Evolutionary conservation across 2,888 invertebrate species (phyloP).

Genomic region (Drosophila flavopinicola): DNA sequence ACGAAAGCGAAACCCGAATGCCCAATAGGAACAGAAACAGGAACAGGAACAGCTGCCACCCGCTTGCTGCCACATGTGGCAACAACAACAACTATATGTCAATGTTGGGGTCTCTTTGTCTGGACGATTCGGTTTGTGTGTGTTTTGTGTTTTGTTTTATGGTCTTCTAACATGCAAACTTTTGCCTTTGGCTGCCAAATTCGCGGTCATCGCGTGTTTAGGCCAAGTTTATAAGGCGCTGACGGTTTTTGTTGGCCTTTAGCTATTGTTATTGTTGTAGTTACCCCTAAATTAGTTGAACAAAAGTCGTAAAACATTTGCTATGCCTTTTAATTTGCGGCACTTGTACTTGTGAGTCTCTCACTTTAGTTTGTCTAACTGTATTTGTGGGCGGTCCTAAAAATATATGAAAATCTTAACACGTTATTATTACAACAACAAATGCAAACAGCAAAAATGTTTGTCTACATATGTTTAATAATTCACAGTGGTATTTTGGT

Average conservation of each 20-base stretch:
- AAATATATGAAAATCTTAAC: constrained; percentile 67
- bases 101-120: constrained; percentile 9
- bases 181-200: constrained; percentile 48
- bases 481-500: constrained; percentile 38
- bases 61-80: neutral
- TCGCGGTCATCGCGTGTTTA: constrained; percentile 73
- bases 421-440: constrained; percentile 49
- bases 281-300: constrained; percentile 66
- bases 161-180: constrained; percentile 68
- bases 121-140: constrained; percentile 13
- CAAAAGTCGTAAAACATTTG: constrained; percentile 56
- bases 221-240: constrained; percentile 53
- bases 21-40: neutral
- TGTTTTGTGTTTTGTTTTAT: constrained; percentile 46
- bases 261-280: constrained; percentile 34
- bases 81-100: constrained; percentile 11
- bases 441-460: constrained; percentile 22
- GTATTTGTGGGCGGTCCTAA: constrained; percentile 27
- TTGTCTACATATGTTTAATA: constrained; percentile 53
- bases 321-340: constrained; percentile 68
- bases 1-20: neutral
- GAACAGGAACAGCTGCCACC: constrained; percentile 3
- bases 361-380: neutral
- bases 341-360: constrained; percentile 39
- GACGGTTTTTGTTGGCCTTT: constrained; percentile 22